These are phyloP conservation scores for Andrena flavipes DNA, from an alignment of 2,888 invertebrate genomes.

Conservation along the genomic window DNA sequence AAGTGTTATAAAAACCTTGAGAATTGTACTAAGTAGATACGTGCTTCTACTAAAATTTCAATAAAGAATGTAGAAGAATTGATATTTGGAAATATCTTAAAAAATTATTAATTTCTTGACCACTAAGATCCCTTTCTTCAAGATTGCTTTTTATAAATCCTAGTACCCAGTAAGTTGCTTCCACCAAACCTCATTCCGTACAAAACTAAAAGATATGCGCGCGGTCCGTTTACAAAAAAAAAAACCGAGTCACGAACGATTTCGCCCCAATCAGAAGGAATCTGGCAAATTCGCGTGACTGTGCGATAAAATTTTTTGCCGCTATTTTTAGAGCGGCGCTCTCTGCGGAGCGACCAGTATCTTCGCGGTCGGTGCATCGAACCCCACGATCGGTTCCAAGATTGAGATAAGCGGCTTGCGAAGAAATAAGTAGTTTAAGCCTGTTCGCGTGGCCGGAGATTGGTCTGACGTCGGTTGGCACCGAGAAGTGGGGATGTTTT, in stretches of 20 bases:
- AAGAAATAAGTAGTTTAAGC: constrained; percentile 76
- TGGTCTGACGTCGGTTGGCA: constrained; percentile 67
- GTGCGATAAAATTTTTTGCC: constrained; percentile 43
- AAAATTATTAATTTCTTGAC: too few relatives aligned
- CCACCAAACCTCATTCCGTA: neutral
- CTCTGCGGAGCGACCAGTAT: constrained; percentile 45
- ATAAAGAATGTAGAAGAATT: too few relatives aligned
- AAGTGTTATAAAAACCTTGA: too few relatives aligned
- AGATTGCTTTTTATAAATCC: too few relatives aligned
- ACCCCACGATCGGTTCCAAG: constrained; percentile 68
- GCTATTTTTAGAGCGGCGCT: constrained; percentile 64
- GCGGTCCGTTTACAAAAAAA: neutral
- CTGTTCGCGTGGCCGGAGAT: constrained; percentile 75
- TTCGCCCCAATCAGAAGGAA: constrained; percentile 52
- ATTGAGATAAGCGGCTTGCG: constrained; percentile 71
- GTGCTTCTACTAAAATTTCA: too few relatives aligned
- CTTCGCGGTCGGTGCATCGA: constrained; percentile 62
- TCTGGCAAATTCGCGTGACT: constrained; percentile 62
- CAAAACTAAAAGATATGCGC: neutral
- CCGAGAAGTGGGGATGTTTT: constrained; percentile 69
- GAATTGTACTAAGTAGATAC: too few relatives aligned
- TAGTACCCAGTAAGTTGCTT: too few relatives aligned
- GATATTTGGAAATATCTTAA: too few relatives aligned
- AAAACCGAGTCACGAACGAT: constrained; percentile 39
- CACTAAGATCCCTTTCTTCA: too few relatives aligned